A percentile compares a stretch with the other conserved stretches of the same genome.
Conservation (phyloP, 2,113 vertebrate species). For the Halichoeres trimaculatus region DNA sequence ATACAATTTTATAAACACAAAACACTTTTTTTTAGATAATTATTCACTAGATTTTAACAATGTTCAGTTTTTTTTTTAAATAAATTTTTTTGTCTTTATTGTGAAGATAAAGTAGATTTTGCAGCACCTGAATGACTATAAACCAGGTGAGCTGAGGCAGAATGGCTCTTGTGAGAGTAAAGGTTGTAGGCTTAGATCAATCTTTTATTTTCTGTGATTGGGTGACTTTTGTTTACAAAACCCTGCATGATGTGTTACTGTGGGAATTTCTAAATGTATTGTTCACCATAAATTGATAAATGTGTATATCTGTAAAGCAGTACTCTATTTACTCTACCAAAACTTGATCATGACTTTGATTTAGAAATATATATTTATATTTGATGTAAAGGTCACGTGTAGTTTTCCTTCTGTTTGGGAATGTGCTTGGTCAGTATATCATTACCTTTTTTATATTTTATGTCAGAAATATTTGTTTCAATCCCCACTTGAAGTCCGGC, state of each 20-base stretch:
- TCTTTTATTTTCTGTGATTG: not conserved
- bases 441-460: constrained; percentile 23
- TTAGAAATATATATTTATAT: constrained; percentile 19
- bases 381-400: not conserved
- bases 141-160: too few relatives aligned
- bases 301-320: not conserved
- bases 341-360: constrained; percentile 29
- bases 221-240: not conserved
- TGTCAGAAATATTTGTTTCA: constrained; percentile 10
- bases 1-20: too few relatives aligned
- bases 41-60: too few relatives aligned
- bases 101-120: too few relatives aligned
- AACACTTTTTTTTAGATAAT: too few relatives aligned
- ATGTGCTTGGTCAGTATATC: constrained; percentile 14
- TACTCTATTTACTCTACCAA: not conserved
- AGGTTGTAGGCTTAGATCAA: too few relatives aligned
- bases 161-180: too few relatives aligned
- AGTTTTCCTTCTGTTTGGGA: constrained; percentile 12
- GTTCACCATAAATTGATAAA: not conserved
- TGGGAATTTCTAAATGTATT: not conserved
- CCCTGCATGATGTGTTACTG: not conserved
- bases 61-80: too few relatives aligned
- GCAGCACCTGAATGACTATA: too few relatives aligned
- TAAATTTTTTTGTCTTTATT: too few relatives aligned
- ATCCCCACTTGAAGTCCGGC: not conserved